Percentiles rank a stretch among this genome's conserved stretches.
These are phyloP conservation scores for Daphoenositta chrysoptera DNA, from an alignment of 2,113 vertebrate genomes.

Conservation along the genomic window DNA sequence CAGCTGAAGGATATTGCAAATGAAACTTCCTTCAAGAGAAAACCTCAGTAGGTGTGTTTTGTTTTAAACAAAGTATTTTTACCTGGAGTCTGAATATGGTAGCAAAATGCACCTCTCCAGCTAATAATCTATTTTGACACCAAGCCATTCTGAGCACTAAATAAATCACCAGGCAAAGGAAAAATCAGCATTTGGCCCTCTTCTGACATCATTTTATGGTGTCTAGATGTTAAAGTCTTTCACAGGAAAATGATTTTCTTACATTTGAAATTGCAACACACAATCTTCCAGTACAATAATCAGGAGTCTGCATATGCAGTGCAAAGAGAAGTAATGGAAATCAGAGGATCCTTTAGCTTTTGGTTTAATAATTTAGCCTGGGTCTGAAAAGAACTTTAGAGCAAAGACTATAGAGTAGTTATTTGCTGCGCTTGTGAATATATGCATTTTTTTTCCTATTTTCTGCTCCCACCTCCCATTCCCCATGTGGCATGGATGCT, in stretches of 20 bases:
- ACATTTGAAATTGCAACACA: not conserved
- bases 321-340: not conserved
- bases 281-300: not conserved
- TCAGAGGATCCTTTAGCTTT: not conserved
- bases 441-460: not conserved
- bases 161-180: not conserved
- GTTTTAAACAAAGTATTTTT: not conserved
- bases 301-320: not conserved
- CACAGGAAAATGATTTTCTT: not conserved
- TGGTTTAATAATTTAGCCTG: not conserved
- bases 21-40: not conserved
- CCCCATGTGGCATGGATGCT: not conserved
- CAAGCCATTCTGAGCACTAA: not conserved
- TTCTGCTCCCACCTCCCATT: accelerated
- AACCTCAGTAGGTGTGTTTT: not conserved
- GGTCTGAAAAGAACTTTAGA: not conserved
- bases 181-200: not conserved
- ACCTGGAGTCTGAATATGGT: not conserved
- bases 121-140: not conserved
- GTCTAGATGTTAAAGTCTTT: not conserved
- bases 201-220: not conserved
- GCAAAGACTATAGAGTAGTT: not conserved
- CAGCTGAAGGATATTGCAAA: not conserved
- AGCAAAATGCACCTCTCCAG: not conserved
- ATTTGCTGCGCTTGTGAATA: not conserved